phyloP scores from a whole-genome alignment of 2,113 vertebrate genomes.

The Boulengerochromis microlepis region DNA sequence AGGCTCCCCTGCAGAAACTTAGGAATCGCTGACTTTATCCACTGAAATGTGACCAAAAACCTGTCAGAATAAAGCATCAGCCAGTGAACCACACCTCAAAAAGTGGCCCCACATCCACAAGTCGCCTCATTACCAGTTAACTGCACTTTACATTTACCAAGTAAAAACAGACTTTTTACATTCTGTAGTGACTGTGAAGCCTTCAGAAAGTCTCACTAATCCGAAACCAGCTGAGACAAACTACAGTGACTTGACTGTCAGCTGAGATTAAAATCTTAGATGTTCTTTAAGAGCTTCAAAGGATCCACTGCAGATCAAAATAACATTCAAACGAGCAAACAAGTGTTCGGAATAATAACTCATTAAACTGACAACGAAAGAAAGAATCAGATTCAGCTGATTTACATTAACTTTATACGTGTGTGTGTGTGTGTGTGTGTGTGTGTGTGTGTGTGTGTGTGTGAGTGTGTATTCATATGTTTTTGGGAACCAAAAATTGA shows the following conservation, averaged over 20 bases:
- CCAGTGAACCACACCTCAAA: not conserved
- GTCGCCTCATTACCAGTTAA: not conserved
- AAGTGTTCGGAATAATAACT: not conserved
- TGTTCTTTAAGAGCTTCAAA: not conserved
- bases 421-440: accelerated
- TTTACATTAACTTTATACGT: accelerated
- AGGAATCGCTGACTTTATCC: not conserved
- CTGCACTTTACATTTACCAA: not conserved
- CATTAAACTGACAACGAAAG: not conserved
- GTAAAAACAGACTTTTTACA: not conserved
- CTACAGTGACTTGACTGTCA: not conserved
- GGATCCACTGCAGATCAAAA: not conserved
- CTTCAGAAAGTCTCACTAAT: not conserved
- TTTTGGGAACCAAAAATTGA: no score
- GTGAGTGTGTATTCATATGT: no score
- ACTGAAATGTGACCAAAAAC: not conserved
- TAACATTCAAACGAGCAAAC: not conserved
- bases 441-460: not conserved
- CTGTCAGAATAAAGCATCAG: not conserved
- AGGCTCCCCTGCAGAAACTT: not conserved
- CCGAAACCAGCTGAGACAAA: not conserved
- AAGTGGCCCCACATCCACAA: not conserved
- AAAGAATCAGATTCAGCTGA: not conserved
- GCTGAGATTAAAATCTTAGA: not conserved
- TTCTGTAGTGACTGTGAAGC: not conserved